phyloP scores from a whole-genome alignment of 2,797 vertebrate species.

The Phalanger gymnotis region DNA sequence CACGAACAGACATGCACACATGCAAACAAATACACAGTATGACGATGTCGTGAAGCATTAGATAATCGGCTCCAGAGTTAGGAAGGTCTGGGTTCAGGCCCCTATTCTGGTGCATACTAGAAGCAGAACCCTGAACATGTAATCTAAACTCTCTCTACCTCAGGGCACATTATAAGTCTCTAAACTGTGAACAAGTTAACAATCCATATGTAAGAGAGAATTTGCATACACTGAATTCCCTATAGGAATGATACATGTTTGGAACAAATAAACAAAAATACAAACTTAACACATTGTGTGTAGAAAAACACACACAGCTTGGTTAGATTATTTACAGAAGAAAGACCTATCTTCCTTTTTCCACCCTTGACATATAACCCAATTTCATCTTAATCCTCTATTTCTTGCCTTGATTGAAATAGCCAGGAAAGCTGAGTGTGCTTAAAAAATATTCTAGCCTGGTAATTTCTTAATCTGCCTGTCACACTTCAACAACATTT shows the following conservation, averaged over 20 bases:
- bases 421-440: not conserved
- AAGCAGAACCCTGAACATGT: not conserved
- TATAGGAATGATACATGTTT: not conserved
- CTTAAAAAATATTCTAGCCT: not conserved
- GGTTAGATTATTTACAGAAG: not conserved
- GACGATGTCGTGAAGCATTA: not conserved
- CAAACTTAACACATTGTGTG: not conserved
- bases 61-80: not conserved
- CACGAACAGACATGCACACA: not conserved
- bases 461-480: not conserved
- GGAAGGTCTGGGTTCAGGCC: not conserved
- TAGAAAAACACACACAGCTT: not conserved
- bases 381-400: not conserved
- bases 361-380: not conserved
- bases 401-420: not conserved
- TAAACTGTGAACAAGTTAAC: not conserved
- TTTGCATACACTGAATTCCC: not conserved
- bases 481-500: not conserved
- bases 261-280: not conserved
- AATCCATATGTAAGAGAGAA: not conserved
- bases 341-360: not conserved
- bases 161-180: not conserved
- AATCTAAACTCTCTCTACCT: not conserved
- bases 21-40: not conserved
- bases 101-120: not conserved